A percentile compares a stretch with the other conserved stretches of the same genome.
These are phyloP conservation scores for Eumeta japonica DNA, from an alignment of 1,140 invertebrate species.

Conservation along the genomic window DNA sequence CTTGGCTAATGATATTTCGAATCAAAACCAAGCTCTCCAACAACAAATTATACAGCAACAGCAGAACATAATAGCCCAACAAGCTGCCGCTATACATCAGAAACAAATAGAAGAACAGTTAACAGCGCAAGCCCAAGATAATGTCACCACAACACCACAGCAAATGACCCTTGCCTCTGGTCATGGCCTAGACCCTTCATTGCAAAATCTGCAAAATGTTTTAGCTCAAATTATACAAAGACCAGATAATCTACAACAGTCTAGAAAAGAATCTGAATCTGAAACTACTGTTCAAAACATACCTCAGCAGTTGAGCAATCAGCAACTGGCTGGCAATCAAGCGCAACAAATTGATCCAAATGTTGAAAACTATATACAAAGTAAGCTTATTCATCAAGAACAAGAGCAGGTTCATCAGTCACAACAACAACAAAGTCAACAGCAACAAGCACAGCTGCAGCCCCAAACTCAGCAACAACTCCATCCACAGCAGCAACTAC, in stretches of 20 bases:
- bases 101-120: conserved; percentile 52
- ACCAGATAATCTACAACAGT: conserved; percentile 38
- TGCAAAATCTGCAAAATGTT: conserved; percentile 52
- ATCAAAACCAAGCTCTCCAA: conserved; percentile 43
- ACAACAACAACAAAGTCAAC: conserved; percentile 16
- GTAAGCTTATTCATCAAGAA: conserved; percentile 10
- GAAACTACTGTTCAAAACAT: conserved; percentile 29
- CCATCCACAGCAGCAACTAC: conserved; percentile 23
- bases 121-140: conserved; percentile 37
- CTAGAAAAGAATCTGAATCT: conserved; percentile 47
- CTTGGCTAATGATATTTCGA: conserved; percentile 39
- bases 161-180: conserved; percentile 29
- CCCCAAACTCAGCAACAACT: conserved; percentile 5
- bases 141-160: conserved; percentile 35
- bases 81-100: conserved; percentile 49
- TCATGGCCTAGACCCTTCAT: conserved; percentile 42
- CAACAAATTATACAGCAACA: conserved; percentile 49
- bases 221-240: conserved; percentile 50
- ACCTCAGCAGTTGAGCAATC: conserved; percentile 21
- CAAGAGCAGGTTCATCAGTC: conserved; percentile 21
- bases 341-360: conserved; percentile 20
- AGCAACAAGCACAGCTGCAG: background rate
- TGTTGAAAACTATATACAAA: conserved; percentile 21
- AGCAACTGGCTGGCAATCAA: conserved; percentile 15
- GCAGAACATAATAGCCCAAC: conserved; percentile 46